Evolutionary conservation across 2,113 vertebrate species (phyloP), one percentile per base, ranked within the genome.

Genomic region (Megalops atlanticus): DNA sequence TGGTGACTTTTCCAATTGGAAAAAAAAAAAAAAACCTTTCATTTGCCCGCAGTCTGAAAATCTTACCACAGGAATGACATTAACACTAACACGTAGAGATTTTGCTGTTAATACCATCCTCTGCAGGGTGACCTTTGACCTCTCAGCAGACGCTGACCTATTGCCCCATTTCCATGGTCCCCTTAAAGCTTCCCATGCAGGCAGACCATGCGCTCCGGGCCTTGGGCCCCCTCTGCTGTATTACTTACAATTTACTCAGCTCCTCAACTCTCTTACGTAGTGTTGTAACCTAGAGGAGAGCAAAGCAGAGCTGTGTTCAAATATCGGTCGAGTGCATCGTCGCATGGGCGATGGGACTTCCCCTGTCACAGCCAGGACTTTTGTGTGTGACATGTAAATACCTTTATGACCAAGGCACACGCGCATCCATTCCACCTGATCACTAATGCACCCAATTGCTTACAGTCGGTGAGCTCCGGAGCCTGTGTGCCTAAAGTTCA

Each of bases 181-280:
- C 77, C 1, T 45, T 33, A 80, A 80, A 84, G 84, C 82, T 79
- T 87, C 76, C 88, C 94, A 95, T 93, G 95, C 95, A 86, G 70
- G 90, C 92, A 91, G 86, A 86, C 87, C 92, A 91, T 94, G 86
- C 90, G 93, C 93, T 91, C 91, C 83, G 91, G 87, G 73, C 86
- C 86, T 89, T 82, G 77, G 84, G 83, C 64, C 43, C n/a, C 85
- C 83, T 80, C 82, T 82, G 84, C 90, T 83, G 73, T 88, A 87
- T 91, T 94, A 97, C 97, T 99, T 95, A 99, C 98, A 97, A 99
- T 97, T 98, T 99, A 93, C 97, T 95, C 92, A 99, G 95, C 93
- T 97, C 97, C 94, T 99, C 94, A 93, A 99, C 95, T 95, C 98
- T 97, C 95, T 95, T 97, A 94, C 97, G 97, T 89, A 97, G 87